Base-by-base conservation (phyloP, 2,888 invertebrate genomes). In the Busseola fusca region DNA sequence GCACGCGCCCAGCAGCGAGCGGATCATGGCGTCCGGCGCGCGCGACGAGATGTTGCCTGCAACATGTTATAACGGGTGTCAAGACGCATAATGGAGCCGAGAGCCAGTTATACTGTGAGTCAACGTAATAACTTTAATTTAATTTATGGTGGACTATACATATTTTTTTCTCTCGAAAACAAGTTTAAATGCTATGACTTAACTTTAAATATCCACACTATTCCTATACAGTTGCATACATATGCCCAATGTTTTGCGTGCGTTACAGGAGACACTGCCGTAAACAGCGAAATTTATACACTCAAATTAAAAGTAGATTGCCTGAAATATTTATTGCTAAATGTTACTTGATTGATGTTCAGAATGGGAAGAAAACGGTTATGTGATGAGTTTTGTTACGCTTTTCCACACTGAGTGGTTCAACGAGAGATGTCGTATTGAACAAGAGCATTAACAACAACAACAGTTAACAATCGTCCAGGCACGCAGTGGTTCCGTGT, bases 21-120 rank as follows among this genome's bases (percentile, higher is more conserved):
- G 97, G 54, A 99, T 97, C 98, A 99, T 98, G 16, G 98, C 97
- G 93, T 99, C 99, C 1, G 99, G 99, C 56, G 99, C 99, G 85
- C 98, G 97, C 85, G 99, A 98, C 88, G 98, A 98, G 72, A 99
- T 91, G 87, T 91, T 92, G 10, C 91, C 91, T 88, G 83, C 7
- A n/a, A n/a, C 0, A 10, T n/a, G 30, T 30, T 18, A 30, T 21
- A 21, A 21, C 56, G 56, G 6, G 18, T 27, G 9, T 54, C 1
- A 27, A 54, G 9, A 9, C 16, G 54, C 18, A 18, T 18, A 27
- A 27, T 9, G 18, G 10, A 27, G 18, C 27, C 56, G 27, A 27
- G 18, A 5, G 0, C 10, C 27, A 10, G 18, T 27, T 27, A 18
- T 56, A 27, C 27, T 27, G 18, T 1, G 3, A 18, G 0, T 27